These are phyloP conservation scores for Drosophila lacertosa DNA, from an alignment of 1,140 invertebrate genomes.

Conservation along the genomic window DNA sequence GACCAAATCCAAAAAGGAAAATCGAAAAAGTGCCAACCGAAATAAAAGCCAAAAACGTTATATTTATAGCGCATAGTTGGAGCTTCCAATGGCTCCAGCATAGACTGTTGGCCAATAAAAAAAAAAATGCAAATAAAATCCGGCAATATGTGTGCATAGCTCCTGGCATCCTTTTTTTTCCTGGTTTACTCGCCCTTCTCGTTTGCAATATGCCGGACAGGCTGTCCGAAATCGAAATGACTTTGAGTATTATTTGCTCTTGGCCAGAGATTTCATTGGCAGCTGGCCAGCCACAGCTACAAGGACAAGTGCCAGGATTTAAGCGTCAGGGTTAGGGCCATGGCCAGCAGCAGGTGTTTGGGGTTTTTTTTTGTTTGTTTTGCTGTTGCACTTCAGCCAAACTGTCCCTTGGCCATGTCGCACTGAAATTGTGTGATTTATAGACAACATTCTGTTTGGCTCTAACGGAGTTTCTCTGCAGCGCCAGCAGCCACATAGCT, in stretches of 20 bases:
- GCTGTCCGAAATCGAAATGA: conserved; percentile 73
- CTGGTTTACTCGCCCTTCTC: background rate
- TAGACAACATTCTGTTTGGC: conserved; percentile 43
- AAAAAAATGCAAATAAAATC: conserved; percentile 76
- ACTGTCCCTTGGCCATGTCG: conserved; percentile 49
- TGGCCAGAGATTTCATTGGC: conserved; percentile 77
- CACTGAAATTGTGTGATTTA: conserved; percentile 71
- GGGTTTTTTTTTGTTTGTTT: conserved; percentile 24
- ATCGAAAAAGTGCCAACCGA: conserved; percentile 32
- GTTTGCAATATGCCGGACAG: conserved; percentile 35
- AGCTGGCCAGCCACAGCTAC: conserved; percentile 53
- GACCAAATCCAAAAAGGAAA: conserved; percentile 21
- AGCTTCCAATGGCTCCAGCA: conserved; percentile 15
- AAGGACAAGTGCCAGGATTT: conserved; percentile 3
- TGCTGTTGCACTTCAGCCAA: conserved; percentile 21
- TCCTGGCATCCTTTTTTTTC: conserved; percentile 14
- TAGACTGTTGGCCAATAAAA: conserved; percentile 61
- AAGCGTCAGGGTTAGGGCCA: conserved; percentile 41
- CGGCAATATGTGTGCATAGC: conserved; percentile 66
- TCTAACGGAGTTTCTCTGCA: conserved; percentile 61
- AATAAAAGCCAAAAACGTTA: conserved; percentile 66
- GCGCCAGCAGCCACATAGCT: conserved; percentile 41
- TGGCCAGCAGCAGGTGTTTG: conserved; percentile 71
- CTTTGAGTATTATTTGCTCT: conserved; percentile 78
- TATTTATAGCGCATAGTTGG: conserved; percentile 64